Percentiles rank a stretch among this genome's conserved stretches.
Conservation (phyloP, 1,140 invertebrate genomes). For the Cheumatopsyche charites region DNA sequence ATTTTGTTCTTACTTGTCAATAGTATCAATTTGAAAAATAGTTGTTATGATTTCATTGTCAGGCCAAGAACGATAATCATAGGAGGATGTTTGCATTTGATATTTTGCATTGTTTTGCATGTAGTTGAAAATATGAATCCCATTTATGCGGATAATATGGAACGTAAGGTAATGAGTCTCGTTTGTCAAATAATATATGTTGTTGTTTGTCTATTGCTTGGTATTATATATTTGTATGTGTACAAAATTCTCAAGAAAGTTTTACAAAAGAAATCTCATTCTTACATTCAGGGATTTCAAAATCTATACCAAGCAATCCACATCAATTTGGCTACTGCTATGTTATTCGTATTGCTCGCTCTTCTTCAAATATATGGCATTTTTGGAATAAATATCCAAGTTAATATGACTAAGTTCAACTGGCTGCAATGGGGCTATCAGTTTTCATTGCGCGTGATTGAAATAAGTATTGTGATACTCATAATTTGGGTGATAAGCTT, state of each 20-base stretch:
- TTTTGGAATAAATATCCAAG: conserved; percentile 69
- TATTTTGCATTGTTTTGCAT: conserved; percentile 79
- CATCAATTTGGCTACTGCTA: conserved; percentile 82
- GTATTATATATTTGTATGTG: conserved; percentile 82
- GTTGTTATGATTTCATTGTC: conserved; percentile 69
- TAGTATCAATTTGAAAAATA: conserved; percentile 69
- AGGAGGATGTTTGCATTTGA: conserved; percentile 74
- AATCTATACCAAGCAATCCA: conserved; percentile 81
- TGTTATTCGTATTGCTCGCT: conserved; percentile 81
- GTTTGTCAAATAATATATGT: conserved; percentile 84
- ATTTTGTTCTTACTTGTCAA: conserved; percentile 83
- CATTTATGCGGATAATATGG: conserved; percentile 57
- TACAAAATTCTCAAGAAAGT: conserved; percentile 74
- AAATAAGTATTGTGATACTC: conserved; percentile 81
- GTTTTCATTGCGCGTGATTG: conserved; percentile 80
- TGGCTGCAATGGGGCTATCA: conserved; percentile 93
- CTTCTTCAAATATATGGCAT: conserved; percentile 83
- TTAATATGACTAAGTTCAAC: conserved; percentile 63
- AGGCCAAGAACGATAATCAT: conserved; percentile 76
- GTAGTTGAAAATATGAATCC: conserved; percentile 69
- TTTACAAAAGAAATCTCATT: conserved; percentile 69
- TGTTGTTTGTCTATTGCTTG: conserved; percentile 77
- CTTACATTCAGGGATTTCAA: conserved; percentile 70
- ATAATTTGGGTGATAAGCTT: conserved; percentile 83
- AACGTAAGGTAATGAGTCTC: conserved; percentile 69